phyloP scores from a whole-genome alignment of 2,113 vertebrate species.

The Lampris megalopsis region DNA sequence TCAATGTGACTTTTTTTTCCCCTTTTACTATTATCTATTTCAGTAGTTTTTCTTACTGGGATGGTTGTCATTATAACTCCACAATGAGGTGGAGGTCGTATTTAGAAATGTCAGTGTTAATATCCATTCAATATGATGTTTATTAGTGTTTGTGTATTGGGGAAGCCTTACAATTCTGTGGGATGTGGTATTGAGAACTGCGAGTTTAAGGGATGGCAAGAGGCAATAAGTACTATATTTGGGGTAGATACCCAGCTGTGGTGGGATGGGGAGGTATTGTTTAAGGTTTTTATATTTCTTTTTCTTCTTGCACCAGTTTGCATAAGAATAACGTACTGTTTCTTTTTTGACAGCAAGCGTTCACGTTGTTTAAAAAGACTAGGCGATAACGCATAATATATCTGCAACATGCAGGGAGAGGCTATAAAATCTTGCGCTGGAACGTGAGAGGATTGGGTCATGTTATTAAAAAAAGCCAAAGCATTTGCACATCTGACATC shows the following conservation, averaged over 20 bases:
- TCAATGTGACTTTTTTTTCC: too few relatives aligned
- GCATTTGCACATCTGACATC: too few relatives aligned
- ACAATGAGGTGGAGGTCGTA: neutral
- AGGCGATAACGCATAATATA: too few relatives aligned
- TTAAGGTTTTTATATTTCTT: neutral
- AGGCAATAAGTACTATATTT: neutral
- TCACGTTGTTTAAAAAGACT: too few relatives aligned
- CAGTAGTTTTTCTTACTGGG: too few relatives aligned
- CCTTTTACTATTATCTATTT: too few relatives aligned
- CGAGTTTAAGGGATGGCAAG: neutral
- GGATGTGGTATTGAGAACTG: neutral
- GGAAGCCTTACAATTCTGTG: neutral
- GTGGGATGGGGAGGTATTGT: neutral
- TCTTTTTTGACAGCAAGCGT: too few relatives aligned
- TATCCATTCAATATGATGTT: neutral
- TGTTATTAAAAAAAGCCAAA: too few relatives aligned
- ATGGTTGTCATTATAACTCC: neutral
- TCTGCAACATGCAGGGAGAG: too few relatives aligned
- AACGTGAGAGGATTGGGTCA: too few relatives aligned
- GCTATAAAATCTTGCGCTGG: too few relatives aligned
- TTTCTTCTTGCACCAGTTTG: neutral
- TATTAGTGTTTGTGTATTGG: neutral
- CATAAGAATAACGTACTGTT: too few relatives aligned
- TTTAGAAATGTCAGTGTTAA: neutral
- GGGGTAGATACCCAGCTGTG: neutral